Evolutionary conservation across 2,113 vertebrate genomes (phyloP).

Genomic region (Actinemys pallida): DNA sequence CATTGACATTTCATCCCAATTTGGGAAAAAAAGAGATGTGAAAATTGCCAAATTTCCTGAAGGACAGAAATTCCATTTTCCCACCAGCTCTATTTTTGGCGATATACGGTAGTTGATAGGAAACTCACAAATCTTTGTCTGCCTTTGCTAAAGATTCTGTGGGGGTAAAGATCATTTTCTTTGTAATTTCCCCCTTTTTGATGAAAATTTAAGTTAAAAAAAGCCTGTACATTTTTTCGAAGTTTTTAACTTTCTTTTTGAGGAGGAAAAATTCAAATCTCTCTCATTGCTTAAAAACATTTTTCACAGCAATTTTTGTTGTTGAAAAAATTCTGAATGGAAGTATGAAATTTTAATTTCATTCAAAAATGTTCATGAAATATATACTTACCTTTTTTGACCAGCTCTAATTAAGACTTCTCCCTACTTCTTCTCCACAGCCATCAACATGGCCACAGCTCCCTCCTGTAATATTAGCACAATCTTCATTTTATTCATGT

Average conservation of each 20-base stretch:
- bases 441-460: neutral
- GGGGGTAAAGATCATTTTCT: neutral
- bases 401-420: neutral
- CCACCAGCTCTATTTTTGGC: neutral
- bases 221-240: neutral
- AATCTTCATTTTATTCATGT: neutral
- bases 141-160: neutral
- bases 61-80: neutral
- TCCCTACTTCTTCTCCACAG: neutral
- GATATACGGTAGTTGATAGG: neutral
- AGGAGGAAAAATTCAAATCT: neutral
- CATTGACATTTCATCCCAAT: neutral
- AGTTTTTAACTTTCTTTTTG: neutral
- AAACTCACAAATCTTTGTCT: neutral
- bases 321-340: too few relatives aligned
- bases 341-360: neutral
- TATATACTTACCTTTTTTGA: neutral
- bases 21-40: neutral
- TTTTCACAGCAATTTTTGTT: too few relatives aligned
- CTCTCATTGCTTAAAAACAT: neutral
- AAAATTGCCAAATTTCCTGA: neutral
- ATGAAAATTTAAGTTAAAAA: neutral
- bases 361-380: neutral
- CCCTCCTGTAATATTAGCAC: neutral
- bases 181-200: neutral